These are phyloP conservation scores for Bombus ignitus DNA, from an alignment of 1,140 invertebrate genomes.

Conservation along the genomic window DNA sequence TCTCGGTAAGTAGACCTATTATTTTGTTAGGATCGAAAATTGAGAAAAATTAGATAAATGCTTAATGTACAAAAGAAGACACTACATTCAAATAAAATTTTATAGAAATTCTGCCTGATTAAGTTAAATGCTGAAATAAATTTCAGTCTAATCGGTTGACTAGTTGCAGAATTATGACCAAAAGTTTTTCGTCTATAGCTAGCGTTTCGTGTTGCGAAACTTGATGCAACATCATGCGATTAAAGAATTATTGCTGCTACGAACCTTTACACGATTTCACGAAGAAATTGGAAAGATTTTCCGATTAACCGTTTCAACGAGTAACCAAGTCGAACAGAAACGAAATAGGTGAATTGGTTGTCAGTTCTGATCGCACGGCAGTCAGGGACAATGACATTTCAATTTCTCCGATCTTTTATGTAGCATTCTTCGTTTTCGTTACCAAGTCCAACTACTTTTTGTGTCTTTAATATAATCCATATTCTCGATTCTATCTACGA, in stretches of 20 bases:
- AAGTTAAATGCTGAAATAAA: too few species aligned
- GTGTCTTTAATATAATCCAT: background rate
- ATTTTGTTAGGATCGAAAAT: too few species aligned
- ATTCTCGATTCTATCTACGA: background rate
- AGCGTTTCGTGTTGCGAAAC: background rate
- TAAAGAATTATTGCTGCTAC: background rate
- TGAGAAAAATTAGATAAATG: too few species aligned
- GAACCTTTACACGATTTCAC: background rate
- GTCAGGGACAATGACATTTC: slow-evolving; percentile 17
- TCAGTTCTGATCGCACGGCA: slow-evolving; percentile 7
- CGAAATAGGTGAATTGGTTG: slow-evolving; percentile 4
- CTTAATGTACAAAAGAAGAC: too few species aligned
- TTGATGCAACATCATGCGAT: background rate
- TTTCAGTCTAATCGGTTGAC: too few species aligned
- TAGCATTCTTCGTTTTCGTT: slow-evolving; percentile 13
- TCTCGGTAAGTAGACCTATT: too few species aligned
- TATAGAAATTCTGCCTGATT: too few species aligned
- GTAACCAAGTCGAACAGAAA: background rate
- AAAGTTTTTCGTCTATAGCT: too few species aligned
- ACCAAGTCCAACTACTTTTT: background rate
- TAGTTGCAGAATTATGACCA: too few species aligned
- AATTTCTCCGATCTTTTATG: slow-evolving; percentile 23
- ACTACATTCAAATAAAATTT: too few species aligned
- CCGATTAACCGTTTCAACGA: slow-evolving; percentile 16
- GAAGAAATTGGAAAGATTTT: slow-evolving; percentile 14